Evolutionary conservation across 2,888 invertebrate genomes (phyloP).

Genomic region (Sympetrum striolatum): DNA sequence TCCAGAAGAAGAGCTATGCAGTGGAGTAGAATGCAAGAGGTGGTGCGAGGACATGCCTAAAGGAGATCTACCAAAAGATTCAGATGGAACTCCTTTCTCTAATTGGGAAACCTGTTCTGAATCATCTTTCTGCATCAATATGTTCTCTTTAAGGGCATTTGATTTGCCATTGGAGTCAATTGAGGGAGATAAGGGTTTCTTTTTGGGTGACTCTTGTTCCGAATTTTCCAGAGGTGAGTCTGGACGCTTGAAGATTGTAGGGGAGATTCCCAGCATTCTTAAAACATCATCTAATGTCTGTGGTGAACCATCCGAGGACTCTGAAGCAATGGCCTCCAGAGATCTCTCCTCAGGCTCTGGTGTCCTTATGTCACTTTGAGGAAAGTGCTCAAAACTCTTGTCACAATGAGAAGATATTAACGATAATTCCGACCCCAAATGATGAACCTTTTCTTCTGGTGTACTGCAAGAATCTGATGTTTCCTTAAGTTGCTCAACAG

Average conservation of each 20-base stretch:
- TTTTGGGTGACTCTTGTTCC: not conserved
- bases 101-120: not conserved
- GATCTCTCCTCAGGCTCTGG: not conserved
- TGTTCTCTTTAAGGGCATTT: no score
- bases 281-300: not conserved
- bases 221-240: not conserved
- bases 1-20: not conserved
- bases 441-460: no score
- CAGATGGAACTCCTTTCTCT: not conserved
- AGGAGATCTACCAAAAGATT: not conserved
- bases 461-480: not conserved
- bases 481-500: not conserved
- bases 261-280: slow-evolving; percentile 6
- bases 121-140: not conserved
- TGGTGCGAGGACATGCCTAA: not conserved
- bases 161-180: not conserved
- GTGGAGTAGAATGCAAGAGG: not conserved
- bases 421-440: not conserved
- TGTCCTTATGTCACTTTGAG: not conserved
- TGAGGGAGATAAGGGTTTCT: not conserved
- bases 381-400: not conserved
- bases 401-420: not conserved
- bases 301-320: not conserved
- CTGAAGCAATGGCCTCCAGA: not conserved
- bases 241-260: not conserved